A percentile compares a stretch with the other conserved stretches of the same genome.
Conservation (phyloP, 2,888 invertebrate genomes). For the Invenusta paracnida region DNA sequence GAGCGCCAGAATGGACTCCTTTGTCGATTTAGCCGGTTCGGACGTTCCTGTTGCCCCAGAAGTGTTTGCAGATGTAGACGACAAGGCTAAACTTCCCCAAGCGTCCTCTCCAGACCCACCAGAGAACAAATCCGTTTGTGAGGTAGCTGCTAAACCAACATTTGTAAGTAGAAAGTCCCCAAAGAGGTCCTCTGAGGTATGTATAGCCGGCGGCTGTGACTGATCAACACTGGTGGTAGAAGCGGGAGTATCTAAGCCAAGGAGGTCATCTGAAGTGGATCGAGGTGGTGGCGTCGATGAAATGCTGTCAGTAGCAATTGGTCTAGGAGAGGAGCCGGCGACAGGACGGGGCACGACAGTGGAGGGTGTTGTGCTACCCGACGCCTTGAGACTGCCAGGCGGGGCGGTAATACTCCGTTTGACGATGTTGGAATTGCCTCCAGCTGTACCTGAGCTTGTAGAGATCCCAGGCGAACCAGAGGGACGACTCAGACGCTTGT, state of each 20-base stretch:
- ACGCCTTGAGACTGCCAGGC: not conserved
- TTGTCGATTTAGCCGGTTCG: slow-evolving; percentile 7
- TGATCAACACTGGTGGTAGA: not conserved
- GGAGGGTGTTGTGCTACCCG: not conserved
- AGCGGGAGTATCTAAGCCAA: slow-evolving; percentile 62
- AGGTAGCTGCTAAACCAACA: not conserved
- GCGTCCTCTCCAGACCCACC: slow-evolving; percentile 50
- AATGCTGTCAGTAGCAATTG: slow-evolving; percentile 51
- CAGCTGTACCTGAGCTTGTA: not conserved
- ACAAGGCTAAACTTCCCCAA: too few relatives aligned
- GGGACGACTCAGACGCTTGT: not conserved
- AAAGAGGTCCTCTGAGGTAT: slow-evolving; percentile 68
- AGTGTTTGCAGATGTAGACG: slow-evolving; percentile 54
- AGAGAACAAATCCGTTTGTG: slow-evolving; percentile 51
- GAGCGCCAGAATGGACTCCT: slow-evolving; percentile 37
- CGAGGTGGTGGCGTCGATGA: slow-evolving; percentile 50
- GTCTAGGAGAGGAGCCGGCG: not conserved
- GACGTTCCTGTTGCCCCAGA: not conserved
- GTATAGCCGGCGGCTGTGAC: slow-evolving; percentile 47
- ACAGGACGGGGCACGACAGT: slow-evolving; percentile 30
- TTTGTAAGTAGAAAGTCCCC: slow-evolving; percentile 71
- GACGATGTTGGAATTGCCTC: not conserved
- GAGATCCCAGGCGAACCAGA: not conserved
- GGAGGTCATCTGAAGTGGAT: slow-evolving; percentile 63
- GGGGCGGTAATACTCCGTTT: not conserved